A percentile compares a stretch with the other conserved stretches of the same genome.
Evolutionary conservation across 2,113 vertebrate species (phyloP).

Genomic region (Paedocypris sp.): DNA sequence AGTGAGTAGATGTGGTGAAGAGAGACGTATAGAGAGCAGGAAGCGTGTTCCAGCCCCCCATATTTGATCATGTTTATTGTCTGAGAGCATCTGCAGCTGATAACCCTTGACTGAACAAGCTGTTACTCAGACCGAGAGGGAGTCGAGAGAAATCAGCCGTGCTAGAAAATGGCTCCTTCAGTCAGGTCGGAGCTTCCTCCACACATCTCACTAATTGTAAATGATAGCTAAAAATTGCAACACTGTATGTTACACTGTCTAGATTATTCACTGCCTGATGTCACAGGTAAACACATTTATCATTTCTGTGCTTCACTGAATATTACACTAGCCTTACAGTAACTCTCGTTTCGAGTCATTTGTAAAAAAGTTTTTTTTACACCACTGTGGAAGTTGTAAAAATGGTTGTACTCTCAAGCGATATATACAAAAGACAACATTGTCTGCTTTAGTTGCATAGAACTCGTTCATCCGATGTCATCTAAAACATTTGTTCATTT

Average conservation of each 20-base stretch:
- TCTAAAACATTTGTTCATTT: too few species aligned
- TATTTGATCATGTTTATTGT: conserved; percentile 60
- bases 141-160: conserved; percentile 35
- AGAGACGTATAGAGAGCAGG: conserved; percentile 14
- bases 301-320: not conserved
- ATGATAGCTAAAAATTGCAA: not conserved
- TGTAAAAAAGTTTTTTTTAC: too few species aligned
- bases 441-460: too few species aligned
- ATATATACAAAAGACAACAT: too few species aligned
- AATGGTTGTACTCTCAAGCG: too few species aligned
- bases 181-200: not conserved
- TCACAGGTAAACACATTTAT: not conserved
- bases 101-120: conserved; percentile 59
- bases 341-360: too few species aligned
- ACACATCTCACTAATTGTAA: conserved; percentile 15
- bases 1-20: conserved; percentile 6
- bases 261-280: not conserved
- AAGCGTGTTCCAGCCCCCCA: conserved; percentile 37
- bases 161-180: conserved; percentile 36
- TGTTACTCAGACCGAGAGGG: conserved; percentile 42
- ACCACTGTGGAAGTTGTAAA: too few species aligned
- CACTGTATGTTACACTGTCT: not conserved
- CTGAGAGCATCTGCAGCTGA: conserved; percentile 59
- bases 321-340: too few species aligned
- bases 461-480: too few species aligned